Percentiles rank a stretch among this genome's conserved stretches.
Evolutionary conservation across 2,888 invertebrate genomes (phyloP).

Genomic region (Drosophila borealis): DNA sequence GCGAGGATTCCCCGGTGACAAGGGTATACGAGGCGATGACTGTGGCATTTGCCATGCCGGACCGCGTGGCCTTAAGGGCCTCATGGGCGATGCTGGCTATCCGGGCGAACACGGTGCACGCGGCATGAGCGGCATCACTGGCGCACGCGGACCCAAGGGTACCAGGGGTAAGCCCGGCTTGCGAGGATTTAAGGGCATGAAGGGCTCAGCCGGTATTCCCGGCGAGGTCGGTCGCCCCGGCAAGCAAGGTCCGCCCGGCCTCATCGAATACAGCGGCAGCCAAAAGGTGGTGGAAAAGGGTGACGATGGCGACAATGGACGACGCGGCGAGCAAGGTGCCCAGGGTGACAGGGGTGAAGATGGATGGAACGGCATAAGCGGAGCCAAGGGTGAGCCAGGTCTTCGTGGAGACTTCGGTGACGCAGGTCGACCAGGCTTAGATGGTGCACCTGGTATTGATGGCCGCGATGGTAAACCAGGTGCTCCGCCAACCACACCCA

Average conservation of each 20-base stretch:
- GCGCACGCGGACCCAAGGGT: constrained; percentile 85
- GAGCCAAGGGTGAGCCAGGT: constrained; percentile 81
- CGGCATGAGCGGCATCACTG: constrained; percentile 82
- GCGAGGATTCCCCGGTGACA: constrained; percentile 79
- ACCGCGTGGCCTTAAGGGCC: constrained; percentile 79
- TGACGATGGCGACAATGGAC: constrained; percentile 83
- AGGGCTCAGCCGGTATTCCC: constrained; percentile 87
- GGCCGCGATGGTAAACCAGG: constrained; percentile 87
- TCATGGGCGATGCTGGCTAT: constrained; percentile 82
- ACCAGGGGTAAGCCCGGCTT: constrained; percentile 84
- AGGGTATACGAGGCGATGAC: constrained; percentile 86
- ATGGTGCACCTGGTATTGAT: constrained; percentile 85
- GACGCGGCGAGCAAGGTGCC: constrained; percentile 78
- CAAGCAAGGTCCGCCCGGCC: constrained; percentile 84
- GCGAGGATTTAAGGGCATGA: constrained; percentile 86
- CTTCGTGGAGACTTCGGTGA: constrained; percentile 82
- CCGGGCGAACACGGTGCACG: constrained; percentile 79
- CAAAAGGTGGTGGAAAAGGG: constrained; percentile 72
- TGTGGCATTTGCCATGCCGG: constrained; percentile 88
- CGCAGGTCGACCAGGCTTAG: constrained; percentile 82
- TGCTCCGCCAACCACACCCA: constrained; percentile 80
- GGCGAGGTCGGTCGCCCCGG: constrained; percentile 83
- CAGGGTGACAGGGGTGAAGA: constrained; percentile 77
- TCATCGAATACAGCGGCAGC: constrained; percentile 27
- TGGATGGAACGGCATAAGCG: constrained; percentile 80